Percentiles rank a stretch among this genome's conserved stretches.
phyloP scores from a whole-genome alignment of 37 sponge, comb jelly and placozoan genomes.

The Crambe crambe region DNA sequence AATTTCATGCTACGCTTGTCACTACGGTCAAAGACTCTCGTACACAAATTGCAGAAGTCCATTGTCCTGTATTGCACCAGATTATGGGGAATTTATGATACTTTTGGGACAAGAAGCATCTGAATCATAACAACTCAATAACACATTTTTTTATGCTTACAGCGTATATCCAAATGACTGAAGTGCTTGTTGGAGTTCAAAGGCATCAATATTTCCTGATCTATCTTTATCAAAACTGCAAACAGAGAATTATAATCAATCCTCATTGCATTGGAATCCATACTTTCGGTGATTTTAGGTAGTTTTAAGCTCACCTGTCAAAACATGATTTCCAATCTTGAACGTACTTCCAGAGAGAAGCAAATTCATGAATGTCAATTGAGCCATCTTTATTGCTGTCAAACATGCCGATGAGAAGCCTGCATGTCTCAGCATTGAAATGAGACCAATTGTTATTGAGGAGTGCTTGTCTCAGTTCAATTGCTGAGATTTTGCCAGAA shows the following conservation, averaged over 20 bases:
- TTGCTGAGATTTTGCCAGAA: conserved; percentile 77
- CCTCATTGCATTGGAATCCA: too few relatives aligned
- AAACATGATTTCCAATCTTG: conserved; percentile 92
- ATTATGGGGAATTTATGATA: neutral
- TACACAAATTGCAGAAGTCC: conserved; percentile 84
- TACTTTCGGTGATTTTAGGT: too few relatives aligned
- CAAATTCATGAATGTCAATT: conserved; percentile 91
- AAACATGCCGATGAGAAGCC: conserved; percentile 91
- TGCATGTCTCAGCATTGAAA: conserved; percentile 90
- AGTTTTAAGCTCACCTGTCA: conserved; percentile 60
- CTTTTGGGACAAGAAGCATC: neutral
- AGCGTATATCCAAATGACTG: conserved; percentile 86
- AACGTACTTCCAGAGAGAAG: conserved; percentile 87
- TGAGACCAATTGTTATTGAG: conserved; percentile 90
- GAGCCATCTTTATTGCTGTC: conserved; percentile 85
- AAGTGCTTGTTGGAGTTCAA: conserved; percentile 84
- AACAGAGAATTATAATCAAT: neutral
- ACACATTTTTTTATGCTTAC: conserved; percentile 53
- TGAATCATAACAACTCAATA: conserved; percentile 19
- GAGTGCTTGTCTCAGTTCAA: conserved; percentile 82
- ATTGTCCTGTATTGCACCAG: conserved; percentile 48
- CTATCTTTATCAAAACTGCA: conserved; percentile 85
- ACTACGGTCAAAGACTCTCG: conserved; percentile 82
- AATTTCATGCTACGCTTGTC: conserved; percentile 84
- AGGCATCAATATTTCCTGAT: conserved; percentile 84